Evolutionary conservation across 1,140 invertebrate genomes (phyloP).

Genomic region (Semibalanus balanoides): DNA sequence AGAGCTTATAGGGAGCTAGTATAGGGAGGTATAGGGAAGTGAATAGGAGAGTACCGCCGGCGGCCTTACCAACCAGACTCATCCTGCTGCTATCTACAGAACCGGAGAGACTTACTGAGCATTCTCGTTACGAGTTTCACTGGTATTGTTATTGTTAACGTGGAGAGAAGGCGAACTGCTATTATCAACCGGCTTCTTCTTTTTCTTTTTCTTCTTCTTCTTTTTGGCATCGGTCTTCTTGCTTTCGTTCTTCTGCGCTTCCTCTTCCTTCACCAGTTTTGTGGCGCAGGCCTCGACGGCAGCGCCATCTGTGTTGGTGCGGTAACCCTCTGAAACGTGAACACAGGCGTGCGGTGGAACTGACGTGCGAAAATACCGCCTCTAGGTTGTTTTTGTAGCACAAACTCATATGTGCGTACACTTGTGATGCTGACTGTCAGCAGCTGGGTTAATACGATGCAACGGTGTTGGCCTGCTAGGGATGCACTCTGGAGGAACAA

Average conservation of each 20-base stretch:
- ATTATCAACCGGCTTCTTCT: background rate
- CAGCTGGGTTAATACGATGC: too few species aligned
- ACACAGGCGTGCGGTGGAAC: background rate
- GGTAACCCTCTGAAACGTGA: background rate
- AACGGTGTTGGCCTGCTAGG: too few species aligned
- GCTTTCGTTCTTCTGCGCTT: background rate
- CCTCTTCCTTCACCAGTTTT: background rate
- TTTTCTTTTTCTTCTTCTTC: conserved; percentile 1
- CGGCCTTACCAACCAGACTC: too few species aligned
- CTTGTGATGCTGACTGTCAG: too few species aligned
- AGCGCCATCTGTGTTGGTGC: background rate
- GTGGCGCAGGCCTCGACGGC: background rate
- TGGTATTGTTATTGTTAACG: background rate
- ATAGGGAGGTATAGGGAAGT: too few species aligned
- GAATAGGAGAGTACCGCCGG: too few species aligned
- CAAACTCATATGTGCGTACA: background rate
- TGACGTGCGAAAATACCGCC: background rate
- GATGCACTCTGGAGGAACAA: too few species aligned
- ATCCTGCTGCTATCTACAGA: too few species aligned
- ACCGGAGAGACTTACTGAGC: too few species aligned
- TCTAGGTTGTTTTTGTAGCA: background rate
- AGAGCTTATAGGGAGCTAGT: too few species aligned
- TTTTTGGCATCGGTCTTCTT: background rate
- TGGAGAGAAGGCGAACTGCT: background rate
- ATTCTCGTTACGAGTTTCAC: background rate